phyloP scores from a whole-genome alignment of 2,113 vertebrate genomes.

The Scopus umbretta region DNA sequence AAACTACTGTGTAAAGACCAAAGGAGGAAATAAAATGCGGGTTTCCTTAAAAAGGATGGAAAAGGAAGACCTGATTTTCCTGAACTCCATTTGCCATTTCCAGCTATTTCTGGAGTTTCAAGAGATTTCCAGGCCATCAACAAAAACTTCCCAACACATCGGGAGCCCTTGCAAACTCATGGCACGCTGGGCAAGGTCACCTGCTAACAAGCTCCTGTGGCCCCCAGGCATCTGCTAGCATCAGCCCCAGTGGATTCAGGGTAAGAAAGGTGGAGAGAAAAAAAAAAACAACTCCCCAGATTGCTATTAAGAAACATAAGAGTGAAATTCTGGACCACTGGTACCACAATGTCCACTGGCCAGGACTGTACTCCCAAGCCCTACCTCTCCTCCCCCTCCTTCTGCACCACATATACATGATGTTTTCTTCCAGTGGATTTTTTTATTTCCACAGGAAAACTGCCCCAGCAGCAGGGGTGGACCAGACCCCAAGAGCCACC shows the following conservation, averaged over 20 bases:
- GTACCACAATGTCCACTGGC: neutral
- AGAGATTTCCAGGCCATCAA: conserved; percentile 9
- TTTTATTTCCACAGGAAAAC: neutral
- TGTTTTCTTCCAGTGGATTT: neutral
- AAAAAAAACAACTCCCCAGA: neutral
- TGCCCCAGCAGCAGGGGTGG: neutral
- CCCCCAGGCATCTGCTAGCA: neutral
- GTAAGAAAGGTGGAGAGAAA: neutral
- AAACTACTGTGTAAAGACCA: conserved; percentile 24
- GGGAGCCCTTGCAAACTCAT: neutral
- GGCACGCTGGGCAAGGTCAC: neutral
- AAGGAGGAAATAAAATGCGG: conserved; percentile 21
- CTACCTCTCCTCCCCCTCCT: neutral
- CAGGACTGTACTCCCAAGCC: neutral
- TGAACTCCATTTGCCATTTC: neutral
- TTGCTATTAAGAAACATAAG: neutral
- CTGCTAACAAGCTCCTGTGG: neutral
- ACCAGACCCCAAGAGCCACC: neutral
- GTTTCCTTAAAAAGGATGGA: conserved; percentile 4
- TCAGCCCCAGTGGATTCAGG: neutral
- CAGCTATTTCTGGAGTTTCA: neutral
- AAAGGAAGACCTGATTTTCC: conserved; percentile 51
- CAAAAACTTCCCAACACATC: neutral
- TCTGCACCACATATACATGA: neutral
- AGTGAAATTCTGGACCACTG: neutral